Evolutionary conservation across 2,113 vertebrate genomes (phyloP).

Genomic region (Cheilinus undulatus): DNA sequence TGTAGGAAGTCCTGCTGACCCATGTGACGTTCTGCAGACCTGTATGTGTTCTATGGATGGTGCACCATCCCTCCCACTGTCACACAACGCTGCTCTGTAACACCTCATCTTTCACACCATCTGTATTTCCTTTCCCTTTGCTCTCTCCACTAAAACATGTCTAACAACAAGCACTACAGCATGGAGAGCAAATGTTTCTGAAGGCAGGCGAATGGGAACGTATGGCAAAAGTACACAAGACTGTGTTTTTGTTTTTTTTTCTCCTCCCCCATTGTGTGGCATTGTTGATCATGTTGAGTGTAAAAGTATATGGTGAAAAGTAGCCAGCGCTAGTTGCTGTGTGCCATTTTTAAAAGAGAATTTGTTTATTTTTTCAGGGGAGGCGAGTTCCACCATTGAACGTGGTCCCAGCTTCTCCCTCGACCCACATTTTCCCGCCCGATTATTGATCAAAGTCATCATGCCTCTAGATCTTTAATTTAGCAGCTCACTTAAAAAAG

Average conservation of each 20-base stretch:
- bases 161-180: conserved; percentile 91
- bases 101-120: conserved; percentile 49
- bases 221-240: conserved; percentile 82
- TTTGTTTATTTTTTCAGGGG: conserved; percentile 44
- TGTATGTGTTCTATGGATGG: conserved; percentile 75
- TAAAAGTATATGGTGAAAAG: conserved; percentile 95
- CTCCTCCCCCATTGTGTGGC: conserved; percentile 85
- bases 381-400: conserved; percentile 77
- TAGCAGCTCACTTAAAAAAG: conserved; percentile 90
- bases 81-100: conserved; percentile 59
- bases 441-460: conserved; percentile 80
- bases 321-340: conserved; percentile 97
- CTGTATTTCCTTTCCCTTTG: conserved; percentile 64
- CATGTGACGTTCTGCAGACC: conserved; percentile 83
- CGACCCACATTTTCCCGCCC: conserved; percentile 81
- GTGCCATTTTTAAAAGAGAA: conserved; percentile 86
- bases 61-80: conserved; percentile 58
- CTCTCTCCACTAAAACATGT: conserved; percentile 83
- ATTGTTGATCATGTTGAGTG: conserved; percentile 97
- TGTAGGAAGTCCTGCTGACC: conserved; percentile 90
- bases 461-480: conserved; percentile 89
- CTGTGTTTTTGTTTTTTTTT: conserved; percentile 70
- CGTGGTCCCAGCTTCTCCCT: conserved; percentile 84
- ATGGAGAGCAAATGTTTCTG: conserved; percentile 71
- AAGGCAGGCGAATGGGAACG: conserved; percentile 78